A percentile compares a stretch with the other conserved stretches of the same genome.
Conservation (phyloP, 1,140 invertebrate genomes). For the Rhagoletis pomonella region DNA sequence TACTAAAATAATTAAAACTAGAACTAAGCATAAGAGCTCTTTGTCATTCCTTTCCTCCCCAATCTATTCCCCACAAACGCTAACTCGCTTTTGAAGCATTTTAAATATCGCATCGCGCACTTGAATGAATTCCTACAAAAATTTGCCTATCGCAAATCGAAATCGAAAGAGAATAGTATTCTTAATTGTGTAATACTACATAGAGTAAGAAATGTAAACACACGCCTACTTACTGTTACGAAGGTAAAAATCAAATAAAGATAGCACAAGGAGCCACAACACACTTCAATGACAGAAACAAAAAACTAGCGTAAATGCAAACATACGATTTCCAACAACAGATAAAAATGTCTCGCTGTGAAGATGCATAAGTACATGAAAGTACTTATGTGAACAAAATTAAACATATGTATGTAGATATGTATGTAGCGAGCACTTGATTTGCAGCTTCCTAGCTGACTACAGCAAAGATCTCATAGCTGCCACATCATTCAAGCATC, state of each 20-base stretch:
- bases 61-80: background rate
- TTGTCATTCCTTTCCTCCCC: background rate
- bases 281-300: conserved; percentile 38
- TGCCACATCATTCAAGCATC: conserved; percentile 50
- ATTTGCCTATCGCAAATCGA: conserved; percentile 36
- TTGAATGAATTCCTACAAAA: conserved; percentile 35
- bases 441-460: conserved; percentile 27
- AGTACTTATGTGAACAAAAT: background rate
- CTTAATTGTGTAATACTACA: conserved; percentile 41
- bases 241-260: background rate
- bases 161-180: conserved; percentile 4
- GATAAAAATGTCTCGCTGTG: conserved; percentile 54
- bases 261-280: conserved; percentile 41
- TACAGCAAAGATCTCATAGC: background rate
- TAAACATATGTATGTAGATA: background rate
- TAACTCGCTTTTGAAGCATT: background rate
- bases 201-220: conserved; percentile 44
- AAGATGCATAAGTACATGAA: background rate
- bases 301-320: conserved; percentile 52
- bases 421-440: background rate
- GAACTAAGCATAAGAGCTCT: too few relatives aligned
- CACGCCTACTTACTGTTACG: background rate
- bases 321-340: conserved; percentile 57
- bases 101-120: background rate
- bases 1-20: too few relatives aligned